Evolutionary conservation across 2,888 invertebrate genomes (phyloP).

Genomic region (Andricus curvator): DNA sequence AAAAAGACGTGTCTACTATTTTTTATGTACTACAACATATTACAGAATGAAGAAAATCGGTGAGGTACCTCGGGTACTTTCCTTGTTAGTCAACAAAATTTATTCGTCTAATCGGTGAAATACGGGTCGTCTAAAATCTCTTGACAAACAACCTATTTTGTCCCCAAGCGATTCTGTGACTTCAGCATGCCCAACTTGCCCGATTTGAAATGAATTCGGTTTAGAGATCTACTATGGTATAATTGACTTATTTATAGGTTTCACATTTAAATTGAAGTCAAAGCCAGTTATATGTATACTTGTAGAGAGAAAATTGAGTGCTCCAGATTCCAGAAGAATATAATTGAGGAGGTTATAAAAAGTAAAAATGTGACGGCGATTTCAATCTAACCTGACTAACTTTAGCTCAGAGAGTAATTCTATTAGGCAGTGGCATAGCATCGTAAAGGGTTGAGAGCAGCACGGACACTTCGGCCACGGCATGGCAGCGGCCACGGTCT

Average conservation of each 20-base stretch:
- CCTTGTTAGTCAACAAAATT: too few species aligned
- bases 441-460: constrained; percentile 76
- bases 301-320: neutral
- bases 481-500: constrained; percentile 60
- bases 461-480: constrained; percentile 55
- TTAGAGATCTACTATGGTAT: neutral
- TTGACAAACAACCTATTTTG: too few species aligned
- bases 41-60: too few species aligned
- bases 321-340: constrained; percentile 18
- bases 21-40: too few species aligned
- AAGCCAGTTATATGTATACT: neutral
- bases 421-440: constrained; percentile 76
- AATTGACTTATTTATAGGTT: neutral
- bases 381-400: constrained; percentile 74
- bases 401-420: constrained; percentile 76
- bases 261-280: neutral
- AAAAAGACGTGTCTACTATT: too few species aligned
- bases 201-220: too few species aligned
- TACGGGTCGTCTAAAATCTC: too few species aligned
- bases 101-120: too few species aligned
- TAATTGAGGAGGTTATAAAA: constrained; percentile 39
- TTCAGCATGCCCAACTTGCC: too few species aligned
- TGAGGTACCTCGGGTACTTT: too few species aligned
- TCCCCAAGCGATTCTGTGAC: too few species aligned
- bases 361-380: constrained; percentile 73